These are phyloP conservation scores for Nycticryphes semicollaris DNA, from an alignment of 2,113 vertebrate genomes.

Conservation along the genomic window DNA sequence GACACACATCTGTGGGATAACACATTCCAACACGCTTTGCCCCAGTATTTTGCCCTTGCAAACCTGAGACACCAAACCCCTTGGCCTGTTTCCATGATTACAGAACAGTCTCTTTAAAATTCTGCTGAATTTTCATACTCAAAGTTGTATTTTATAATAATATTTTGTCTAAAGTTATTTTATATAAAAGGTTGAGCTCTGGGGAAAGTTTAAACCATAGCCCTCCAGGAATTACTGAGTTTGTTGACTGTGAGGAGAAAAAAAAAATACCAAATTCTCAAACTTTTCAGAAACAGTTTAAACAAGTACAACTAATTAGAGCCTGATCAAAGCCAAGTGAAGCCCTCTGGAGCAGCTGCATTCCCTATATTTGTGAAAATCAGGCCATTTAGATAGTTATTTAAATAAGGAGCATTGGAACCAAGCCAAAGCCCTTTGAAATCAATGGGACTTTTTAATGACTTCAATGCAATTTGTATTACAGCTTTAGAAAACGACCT, in stretches of 20 bases:
- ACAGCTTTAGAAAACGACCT: background rate
- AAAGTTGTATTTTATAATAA: background rate
- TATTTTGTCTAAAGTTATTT: constrained; percentile 4
- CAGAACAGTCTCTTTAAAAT: background rate
- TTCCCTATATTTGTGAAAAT: constrained; percentile 32
- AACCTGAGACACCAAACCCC: background rate
- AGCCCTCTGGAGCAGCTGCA: constrained; percentile 37
- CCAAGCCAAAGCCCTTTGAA: constrained; percentile 35
- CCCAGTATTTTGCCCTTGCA: background rate
- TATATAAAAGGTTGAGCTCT: constrained; percentile 17
- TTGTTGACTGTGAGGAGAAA: background rate
- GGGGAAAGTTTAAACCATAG: constrained; percentile 15
- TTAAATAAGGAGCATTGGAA: constrained; percentile 27
- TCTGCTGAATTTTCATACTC: background rate
- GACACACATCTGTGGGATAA: background rate
- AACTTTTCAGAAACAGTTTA: constrained; percentile 32
- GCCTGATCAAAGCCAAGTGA: constrained; percentile 48
- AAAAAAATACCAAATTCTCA: background rate
- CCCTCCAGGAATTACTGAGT: constrained; percentile 12
- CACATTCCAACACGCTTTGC: background rate
- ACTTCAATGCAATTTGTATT: constrained; percentile 1
- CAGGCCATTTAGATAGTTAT: constrained; percentile 22
- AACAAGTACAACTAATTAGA: constrained; percentile 46
- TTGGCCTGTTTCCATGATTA: background rate
- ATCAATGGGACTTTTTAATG: constrained; percentile 41